phyloP scores from a whole-genome alignment of 2,797 vertebrate genomes.

The Ctenopoma multispine region DNA sequence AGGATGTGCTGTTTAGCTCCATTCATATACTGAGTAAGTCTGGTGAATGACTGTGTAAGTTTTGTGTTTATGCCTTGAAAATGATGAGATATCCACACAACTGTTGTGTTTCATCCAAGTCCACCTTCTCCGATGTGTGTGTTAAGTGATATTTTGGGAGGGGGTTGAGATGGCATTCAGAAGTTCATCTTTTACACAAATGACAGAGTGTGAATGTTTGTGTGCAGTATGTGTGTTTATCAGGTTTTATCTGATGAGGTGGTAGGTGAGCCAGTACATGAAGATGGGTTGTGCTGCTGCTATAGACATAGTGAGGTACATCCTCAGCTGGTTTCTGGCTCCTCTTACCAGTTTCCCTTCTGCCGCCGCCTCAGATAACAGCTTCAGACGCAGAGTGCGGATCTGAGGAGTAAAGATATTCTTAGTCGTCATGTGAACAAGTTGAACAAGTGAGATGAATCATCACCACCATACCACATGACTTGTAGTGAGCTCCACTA shows the following conservation, averaged over 20 bases:
- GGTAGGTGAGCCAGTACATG: constrained; percentile 96
- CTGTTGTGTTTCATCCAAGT: constrained; percentile 30
- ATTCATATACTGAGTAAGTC: constrained; percentile 12
- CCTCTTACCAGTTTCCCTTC: constrained; percentile 89
- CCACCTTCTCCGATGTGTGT: constrained; percentile 24
- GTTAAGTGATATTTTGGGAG: background rate
- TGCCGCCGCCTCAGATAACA: constrained; percentile 90
- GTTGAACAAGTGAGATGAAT: background rate
- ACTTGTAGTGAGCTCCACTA: background rate
- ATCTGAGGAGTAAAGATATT: constrained; percentile 79
- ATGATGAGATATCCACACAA: constrained; percentile 20
- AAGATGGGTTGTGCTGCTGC: constrained; percentile 91
- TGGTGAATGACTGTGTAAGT: constrained; percentile 33
- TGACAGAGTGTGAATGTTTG: background rate
- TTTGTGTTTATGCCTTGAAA: constrained; percentile 19
- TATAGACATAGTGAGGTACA: constrained; percentile 95
- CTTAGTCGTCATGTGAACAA: background rate
- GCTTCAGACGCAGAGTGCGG: constrained; percentile 91
- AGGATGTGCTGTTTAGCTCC: constrained; percentile 37
- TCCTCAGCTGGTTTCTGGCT: constrained; percentile 91
- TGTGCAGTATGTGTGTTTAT: constrained; percentile 6
- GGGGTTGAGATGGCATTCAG: constrained; percentile 21
- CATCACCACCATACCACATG: background rate
- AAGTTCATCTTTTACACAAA: constrained; percentile 38
- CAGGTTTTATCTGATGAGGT: constrained; percentile 87